Percentiles rank a stretch among this genome's conserved stretches.
Conservation (phyloP, 2,113 vertebrate species). For the Anolis sagrei region DNA sequence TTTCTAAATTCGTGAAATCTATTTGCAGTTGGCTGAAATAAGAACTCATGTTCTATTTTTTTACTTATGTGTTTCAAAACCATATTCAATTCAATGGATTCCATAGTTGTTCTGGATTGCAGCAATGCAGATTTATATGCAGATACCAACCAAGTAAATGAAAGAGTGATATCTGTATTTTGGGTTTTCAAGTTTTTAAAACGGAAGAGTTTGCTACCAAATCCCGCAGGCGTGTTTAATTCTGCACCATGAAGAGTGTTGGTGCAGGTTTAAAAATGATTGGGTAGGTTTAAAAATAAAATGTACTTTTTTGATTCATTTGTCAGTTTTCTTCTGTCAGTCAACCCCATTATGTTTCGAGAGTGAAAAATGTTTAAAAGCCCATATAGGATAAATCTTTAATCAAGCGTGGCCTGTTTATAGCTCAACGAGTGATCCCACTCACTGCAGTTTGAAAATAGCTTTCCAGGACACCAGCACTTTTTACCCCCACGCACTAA, state of each 20-base stretch:
- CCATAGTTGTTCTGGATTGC: too few species aligned
- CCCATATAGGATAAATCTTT: slow-evolving; percentile 44
- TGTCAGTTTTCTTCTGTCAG: neutral
- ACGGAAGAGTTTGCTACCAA: neutral
- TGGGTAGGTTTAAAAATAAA: neutral
- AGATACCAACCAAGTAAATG: too few species aligned
- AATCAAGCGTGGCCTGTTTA: slow-evolving; percentile 49
- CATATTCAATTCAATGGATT: too few species aligned
- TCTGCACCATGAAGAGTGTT: neutral
- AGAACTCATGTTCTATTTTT: too few species aligned
- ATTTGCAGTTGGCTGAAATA: too few species aligned
- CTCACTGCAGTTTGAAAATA: slow-evolving; percentile 34
- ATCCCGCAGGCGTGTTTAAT: neutral
- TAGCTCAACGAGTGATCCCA: slow-evolving; percentile 47
- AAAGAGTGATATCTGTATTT: too few species aligned
- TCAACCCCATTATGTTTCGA: slow-evolving; percentile 32
- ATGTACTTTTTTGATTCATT: neutral
- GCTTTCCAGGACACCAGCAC: slow-evolving; percentile 31
- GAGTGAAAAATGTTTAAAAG: slow-evolving; percentile 37
- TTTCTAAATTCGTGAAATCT: too few species aligned
- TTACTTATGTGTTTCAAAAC: too few species aligned
- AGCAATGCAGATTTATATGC: too few species aligned
- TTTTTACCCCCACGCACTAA: slow-evolving; percentile 40
- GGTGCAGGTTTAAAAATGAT: slow-evolving; percentile 3
- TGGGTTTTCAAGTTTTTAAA: too few species aligned